A percentile compares a stretch with the other conserved stretches of the same genome.
These are phyloP conservation scores for Tetheella fluctuosa DNA, from an alignment of 2,888 invertebrate genomes.

Conservation along the genomic window DNA sequence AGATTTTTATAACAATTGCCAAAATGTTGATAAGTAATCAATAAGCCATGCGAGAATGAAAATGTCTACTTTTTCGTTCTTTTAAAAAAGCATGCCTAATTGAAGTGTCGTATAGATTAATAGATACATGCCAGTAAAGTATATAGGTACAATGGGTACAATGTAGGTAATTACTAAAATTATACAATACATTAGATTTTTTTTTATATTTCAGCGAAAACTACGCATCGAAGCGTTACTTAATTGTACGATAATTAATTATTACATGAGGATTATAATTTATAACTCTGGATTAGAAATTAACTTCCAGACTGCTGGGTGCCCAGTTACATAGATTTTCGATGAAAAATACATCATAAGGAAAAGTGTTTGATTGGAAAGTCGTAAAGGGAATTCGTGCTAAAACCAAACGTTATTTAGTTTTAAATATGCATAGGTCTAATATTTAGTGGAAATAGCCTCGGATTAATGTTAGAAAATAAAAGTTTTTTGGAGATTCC, in stretches of 20 bases:
- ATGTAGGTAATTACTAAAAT: constrained; percentile 80
- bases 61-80: constrained; percentile 49
- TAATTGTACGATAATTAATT: constrained; percentile 75
- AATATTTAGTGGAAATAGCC: constrained; percentile 14
- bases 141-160: constrained; percentile 77
- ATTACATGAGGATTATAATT: constrained; percentile 66
- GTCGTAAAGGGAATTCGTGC: constrained; percentile 9
- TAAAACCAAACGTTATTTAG: neutral
- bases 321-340: constrained; percentile 40
- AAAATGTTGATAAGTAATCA: constrained; percentile 47
- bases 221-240: constrained; percentile 81
- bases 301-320: constrained; percentile 71
- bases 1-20: constrained; percentile 27
- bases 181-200: constrained; percentile 74
- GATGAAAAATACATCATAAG: constrained; percentile 1
- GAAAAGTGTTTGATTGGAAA: constrained; percentile 13
- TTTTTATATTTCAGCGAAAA: constrained; percentile 72
- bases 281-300: constrained; percentile 69
- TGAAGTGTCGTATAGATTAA: constrained; percentile 67
- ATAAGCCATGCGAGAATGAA: constrained; percentile 76
- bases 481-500: constrained; percentile 47
- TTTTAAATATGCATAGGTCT: constrained; percentile 10
- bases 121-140: constrained; percentile 76
- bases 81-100: constrained; percentile 71
- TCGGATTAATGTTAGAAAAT: constrained; percentile 18